Conservation (phyloP, 2,113 vertebrate species). For the Anser brachyrhynchus region DNA sequence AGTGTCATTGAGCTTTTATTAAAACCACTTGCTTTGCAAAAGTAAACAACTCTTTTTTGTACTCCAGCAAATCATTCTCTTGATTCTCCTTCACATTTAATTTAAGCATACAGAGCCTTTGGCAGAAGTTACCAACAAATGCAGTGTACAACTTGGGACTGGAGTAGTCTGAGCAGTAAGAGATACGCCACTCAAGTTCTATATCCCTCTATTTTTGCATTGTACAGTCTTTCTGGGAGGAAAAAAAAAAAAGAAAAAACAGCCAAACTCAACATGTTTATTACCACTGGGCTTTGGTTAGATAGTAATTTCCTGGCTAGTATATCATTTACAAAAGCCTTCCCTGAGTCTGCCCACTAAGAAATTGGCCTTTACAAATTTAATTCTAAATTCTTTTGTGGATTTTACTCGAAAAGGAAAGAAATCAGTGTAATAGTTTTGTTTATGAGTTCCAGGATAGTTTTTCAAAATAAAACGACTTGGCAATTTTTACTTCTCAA, state of each 20-base stretch:
- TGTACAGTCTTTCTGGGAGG: neutral
- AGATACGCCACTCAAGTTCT: neutral
- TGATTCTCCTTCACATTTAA: neutral
- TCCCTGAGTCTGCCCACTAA: neutral
- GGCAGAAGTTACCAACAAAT: neutral
- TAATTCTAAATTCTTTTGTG: neutral
- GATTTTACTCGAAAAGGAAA: neutral
- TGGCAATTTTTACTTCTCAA: neutral
- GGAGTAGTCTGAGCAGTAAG: neutral
- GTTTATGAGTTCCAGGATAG: neutral
- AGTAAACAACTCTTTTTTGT: constrained; percentile 35
- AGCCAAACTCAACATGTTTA: neutral
- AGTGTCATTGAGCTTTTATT: constrained; percentile 50
- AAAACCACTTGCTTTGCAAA: constrained; percentile 46
- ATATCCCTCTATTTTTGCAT: neutral
- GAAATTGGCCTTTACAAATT: neutral
- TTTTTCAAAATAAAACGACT: neutral
- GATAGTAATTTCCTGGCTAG: neutral
- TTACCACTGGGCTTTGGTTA: neutral
- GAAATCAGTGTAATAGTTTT: neutral
- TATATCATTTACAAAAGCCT: neutral
- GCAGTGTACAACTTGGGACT: neutral
- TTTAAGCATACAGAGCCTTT: neutral
- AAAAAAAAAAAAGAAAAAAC: neutral
- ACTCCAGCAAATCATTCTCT: neutral